Conservation (phyloP, 2,888 invertebrate species). For the Falcaria lacertinaria region DNA sequence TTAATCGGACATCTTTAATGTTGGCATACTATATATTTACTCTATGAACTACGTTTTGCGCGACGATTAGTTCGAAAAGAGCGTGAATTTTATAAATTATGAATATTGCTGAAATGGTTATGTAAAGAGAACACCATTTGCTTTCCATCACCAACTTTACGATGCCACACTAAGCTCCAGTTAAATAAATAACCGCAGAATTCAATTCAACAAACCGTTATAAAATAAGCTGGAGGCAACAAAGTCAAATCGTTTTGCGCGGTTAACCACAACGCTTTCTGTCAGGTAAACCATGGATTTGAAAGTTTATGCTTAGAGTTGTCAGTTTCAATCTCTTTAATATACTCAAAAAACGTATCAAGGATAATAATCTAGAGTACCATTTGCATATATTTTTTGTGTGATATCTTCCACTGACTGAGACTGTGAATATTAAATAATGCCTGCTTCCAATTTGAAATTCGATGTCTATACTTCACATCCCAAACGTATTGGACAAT, state of each 20-base stretch:
- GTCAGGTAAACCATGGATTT: slow-evolving; percentile 70
- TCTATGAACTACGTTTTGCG: too few relatives aligned
- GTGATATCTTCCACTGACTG: too few relatives aligned
- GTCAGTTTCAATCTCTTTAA: slow-evolving; percentile 49
- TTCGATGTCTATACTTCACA: too few relatives aligned
- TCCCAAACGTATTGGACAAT: too few relatives aligned
- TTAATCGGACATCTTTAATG: too few relatives aligned
- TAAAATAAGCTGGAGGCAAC: slow-evolving; percentile 73
- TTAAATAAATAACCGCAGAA: slow-evolving; percentile 79
- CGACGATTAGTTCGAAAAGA: background rate
- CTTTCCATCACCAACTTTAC: slow-evolving; percentile 29
- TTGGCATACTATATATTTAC: too few relatives aligned
- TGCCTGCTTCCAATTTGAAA: too few relatives aligned
- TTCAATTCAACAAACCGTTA: slow-evolving; percentile 78
- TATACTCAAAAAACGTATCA: slow-evolving; percentile 50
- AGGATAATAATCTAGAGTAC: too few relatives aligned
- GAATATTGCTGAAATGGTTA: background rate
- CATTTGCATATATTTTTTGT: too few relatives aligned
- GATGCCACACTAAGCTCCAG: slow-evolving; percentile 49
- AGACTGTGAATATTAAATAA: too few relatives aligned
- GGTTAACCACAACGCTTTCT: slow-evolving; percentile 72
- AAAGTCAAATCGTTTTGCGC: slow-evolving; percentile 74
- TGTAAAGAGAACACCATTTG: slow-evolving; percentile 15
- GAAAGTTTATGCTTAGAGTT: slow-evolving; percentile 60
- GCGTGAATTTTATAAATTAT: background rate